phyloP scores from a whole-genome alignment of 1,140 invertebrate genomes.

The Dysdera silvatica region DNA sequence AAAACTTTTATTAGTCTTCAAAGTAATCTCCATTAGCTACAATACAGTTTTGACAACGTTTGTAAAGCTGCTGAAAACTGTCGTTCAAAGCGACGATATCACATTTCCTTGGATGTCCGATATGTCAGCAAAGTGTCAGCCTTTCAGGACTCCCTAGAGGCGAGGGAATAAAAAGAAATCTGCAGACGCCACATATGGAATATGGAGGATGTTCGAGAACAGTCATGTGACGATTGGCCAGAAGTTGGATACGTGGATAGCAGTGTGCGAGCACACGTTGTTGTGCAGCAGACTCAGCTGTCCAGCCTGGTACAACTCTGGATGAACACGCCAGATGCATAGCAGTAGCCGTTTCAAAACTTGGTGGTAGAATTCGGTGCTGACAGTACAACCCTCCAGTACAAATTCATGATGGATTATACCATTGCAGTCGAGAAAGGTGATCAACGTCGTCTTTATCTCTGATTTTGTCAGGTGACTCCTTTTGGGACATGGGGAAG shows the following conservation, averaged over 20 bases:
- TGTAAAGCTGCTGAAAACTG: conserved; percentile 2
- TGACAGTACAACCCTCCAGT: neutral
- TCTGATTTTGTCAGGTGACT: neutral
- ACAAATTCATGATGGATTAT: neutral
- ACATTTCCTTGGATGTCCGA: neutral
- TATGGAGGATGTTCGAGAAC: neutral
- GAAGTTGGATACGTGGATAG: neutral
- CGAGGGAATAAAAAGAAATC: neutral
- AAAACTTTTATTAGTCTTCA: neutral
- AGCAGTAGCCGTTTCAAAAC: neutral
- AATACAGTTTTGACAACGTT: conserved; percentile 1
- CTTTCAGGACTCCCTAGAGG: neutral
- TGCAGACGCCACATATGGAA: too few relatives aligned
- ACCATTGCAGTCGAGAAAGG: neutral
- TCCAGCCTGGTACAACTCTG: neutral
- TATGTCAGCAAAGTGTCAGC: neutral
- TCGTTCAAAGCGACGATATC: neutral
- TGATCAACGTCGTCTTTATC: neutral
- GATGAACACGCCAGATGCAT: neutral
- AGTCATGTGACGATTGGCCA: neutral
- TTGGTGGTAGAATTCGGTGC: too few relatives aligned
- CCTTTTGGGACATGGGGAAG: neutral
- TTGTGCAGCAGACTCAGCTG: neutral
- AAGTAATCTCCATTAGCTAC: conserved; percentile 2
- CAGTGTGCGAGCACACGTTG: neutral